Base-by-base conservation (phyloP, 2,113 vertebrate species). In the Capreolus pygargus region DNA sequence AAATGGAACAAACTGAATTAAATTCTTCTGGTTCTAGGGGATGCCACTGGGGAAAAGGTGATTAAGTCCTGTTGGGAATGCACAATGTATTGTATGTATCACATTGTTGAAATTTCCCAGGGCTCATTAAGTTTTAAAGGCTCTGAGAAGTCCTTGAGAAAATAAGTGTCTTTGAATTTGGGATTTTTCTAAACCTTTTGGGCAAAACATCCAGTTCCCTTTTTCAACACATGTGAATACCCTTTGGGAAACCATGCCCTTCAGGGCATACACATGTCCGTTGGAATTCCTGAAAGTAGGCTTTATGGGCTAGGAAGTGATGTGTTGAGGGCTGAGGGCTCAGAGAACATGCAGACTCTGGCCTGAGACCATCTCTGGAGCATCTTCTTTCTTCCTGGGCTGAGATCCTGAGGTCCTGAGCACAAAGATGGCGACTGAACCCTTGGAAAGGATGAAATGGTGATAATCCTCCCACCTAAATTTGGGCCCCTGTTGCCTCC, bases 341-440 rank as follows among this genome's bases (percentile, higher is more conserved):
- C 19, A 7, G 83, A 74, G 16, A 39, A 54, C 5, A 17, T 2
- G 7, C 9, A 28, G 50, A 60, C 14, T 23, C 33, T 83, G 86
- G 36, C 36, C 52, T 27, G 33, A 85, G 43, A 50, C 79, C 83
- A 79, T 54, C 85, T 70, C 45, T 17, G 17, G 33, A 19, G 87
- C 43, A 5, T 64, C 79, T 57, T 47, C 60, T 97, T 98, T 76
- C 23, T 97, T 98, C 97, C 74, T 54, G 54, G 86, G 36, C 76
- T 92, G 61, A 78, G 96, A 83, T 84, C 50, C 3, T 97, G 96
- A 78, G 96, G 84, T 84, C 50, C 3, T 97, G 96, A 86, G 70
- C 96, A 96, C 86, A 93, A 95, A 97, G 85, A 85, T 97, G 97
- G 64, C 84, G 90, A 93, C 39, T 33, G 2, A 84, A 92, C 86